Evolutionary conservation across 2,113 vertebrate genomes (phyloP), one percentile per base, ranked within the genome.

Genomic region (Lynx canadensis): DNA sequence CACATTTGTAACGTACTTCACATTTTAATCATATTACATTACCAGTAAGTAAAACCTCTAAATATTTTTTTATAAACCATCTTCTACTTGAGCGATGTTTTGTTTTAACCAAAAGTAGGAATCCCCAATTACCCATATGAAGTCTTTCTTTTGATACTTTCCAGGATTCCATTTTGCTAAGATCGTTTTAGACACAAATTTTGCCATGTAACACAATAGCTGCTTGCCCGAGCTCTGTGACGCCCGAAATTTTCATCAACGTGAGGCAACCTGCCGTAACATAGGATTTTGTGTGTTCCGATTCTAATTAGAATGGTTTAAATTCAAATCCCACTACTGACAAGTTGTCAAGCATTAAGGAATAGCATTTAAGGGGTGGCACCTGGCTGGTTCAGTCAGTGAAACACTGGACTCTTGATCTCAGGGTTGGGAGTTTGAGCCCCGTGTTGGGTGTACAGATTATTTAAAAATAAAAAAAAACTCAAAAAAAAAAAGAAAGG

Each of bases 61-160:
- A 93, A 80, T 89, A 65, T 50, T 65, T 68, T 83, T 86, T 78
- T 57, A 94, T 74, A 83, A 89, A 87, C 11, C 12, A 36, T 73
- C 38, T 73, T 74, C 19, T 11, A 65, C 25, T 74, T 29, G 15
- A 80, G 38, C 57, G 13, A 84, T 94, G 90, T 89, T 79, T 31
- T 76, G 31, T 95, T 93, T 96, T 80, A 93, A 92, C 29, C 63
- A 95, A 97, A 68, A 3, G 5, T n/a, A 83, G 19, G 36, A 15
- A 4, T 93, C 66, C 14, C 27, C 65, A 76, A 76, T 89, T 96
- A 76, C 52, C 65, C 19, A 36, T 52, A 87, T 57, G 66, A 86
- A 86, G 38, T 92, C 85, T 38, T 23, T 89, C 3, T 85, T 81
- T 94, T 88, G 76, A 94, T 52, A 80, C n/a, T 57, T 90, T 85